Conservation (phyloP, 2,797 vertebrate species). For the Bovichtus diacanthus region DNA sequence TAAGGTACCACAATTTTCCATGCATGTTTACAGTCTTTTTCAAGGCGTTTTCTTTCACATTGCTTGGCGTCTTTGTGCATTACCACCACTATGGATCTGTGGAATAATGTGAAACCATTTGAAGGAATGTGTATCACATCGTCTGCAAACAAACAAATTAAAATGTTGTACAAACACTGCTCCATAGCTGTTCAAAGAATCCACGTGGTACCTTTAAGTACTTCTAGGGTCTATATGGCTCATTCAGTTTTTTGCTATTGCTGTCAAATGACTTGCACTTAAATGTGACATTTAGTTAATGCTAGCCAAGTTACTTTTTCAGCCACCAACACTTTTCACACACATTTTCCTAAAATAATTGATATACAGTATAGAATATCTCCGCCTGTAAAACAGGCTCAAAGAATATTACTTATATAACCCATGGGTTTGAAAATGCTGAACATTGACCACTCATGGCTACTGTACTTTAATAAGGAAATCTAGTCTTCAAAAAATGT, state of each 20-base stretch:
- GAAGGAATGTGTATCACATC: no score
- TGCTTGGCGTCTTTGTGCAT: no score
- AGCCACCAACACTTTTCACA: no score
- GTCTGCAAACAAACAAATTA: neutral
- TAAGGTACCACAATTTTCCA: no score
- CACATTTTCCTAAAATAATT: no score
- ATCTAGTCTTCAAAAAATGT: slow-evolving; percentile 30
- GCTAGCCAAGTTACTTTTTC: no score
- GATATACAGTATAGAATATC: neutral
- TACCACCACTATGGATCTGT: no score
- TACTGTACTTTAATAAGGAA: neutral
- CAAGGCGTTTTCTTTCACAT: no score
- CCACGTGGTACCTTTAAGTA: no score
- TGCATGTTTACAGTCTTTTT: neutral
- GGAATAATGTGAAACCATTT: no score
- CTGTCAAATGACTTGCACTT: neutral
- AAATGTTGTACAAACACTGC: neutral
- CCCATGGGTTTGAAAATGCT: neutral
- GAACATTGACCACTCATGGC: neutral
- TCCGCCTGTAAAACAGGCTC: neutral
- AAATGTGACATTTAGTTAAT: neutral
- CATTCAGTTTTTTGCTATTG: neutral
- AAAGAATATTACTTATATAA: no score
- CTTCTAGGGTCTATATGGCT: neutral
- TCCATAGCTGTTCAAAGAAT: neutral